Base-by-base conservation (phyloP, 2,888 invertebrate genomes). In the Hirudinaria manillensis region DNA sequence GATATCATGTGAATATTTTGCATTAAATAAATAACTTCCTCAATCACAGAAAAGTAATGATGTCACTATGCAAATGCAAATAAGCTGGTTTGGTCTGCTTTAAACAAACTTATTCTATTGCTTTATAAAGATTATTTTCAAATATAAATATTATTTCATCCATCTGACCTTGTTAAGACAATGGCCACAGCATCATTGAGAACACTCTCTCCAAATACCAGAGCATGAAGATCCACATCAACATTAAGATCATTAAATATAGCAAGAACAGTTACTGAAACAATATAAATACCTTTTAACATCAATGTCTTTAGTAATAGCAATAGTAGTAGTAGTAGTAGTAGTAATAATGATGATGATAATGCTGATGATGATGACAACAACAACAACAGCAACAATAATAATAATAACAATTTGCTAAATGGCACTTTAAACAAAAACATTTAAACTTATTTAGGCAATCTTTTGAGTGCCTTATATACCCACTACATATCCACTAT, bases 181-280 rank as follows among this genome's bases (percentile, higher is more conserved):
- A 99, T 92, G 81, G 97, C 96, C 77, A 99, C 96, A 53, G 98
- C 98, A 88, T 98, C 98, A 87, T 99, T 99, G 75, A 99, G 88
- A 51, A 97, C 96, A 87, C 95, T 95, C 87, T 99, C 98, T 74
- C 98, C 98, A 87, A 99, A 98, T 79, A 99, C 95, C 82, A 99
- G 89, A 51, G 98, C 98, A 87, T 97, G 98, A 75, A 99, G 88
- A 87, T 96, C 97, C 45, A 97, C 95, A 87, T 99, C 98, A 72
- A 98, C 98, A 87, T 94, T 91, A 79, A 98, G 88, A 86, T 98
- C 97, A 82, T 92, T 92, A 88, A 99, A 99, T 84, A 99, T 95
- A 78, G 98, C 97, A 80, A 99, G 89, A 79, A 98, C 93, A 74
- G 98, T 97, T 80, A 98, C 89, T 80, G 82, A 75, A 85, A 80